Evolutionary conservation across 2,113 vertebrate genomes (phyloP).

Genomic region (Rhinoderma darwinii): DNA sequence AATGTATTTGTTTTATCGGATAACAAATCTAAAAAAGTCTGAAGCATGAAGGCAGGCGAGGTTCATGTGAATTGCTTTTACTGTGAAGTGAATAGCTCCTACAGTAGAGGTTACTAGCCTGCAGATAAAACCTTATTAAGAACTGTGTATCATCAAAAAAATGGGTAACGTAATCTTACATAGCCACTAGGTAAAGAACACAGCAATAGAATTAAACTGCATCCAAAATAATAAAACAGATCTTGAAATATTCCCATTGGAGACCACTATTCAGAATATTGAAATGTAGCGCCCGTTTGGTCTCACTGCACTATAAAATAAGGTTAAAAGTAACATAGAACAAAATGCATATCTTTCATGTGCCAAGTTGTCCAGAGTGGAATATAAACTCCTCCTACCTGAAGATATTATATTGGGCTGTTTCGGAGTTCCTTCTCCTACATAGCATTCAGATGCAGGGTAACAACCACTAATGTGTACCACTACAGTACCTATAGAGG

Average conservation of each 20-base stretch:
- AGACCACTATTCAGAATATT: too few relatives aligned
- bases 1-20: constrained; percentile 53
- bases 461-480: too few relatives aligned
- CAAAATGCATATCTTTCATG: too few relatives aligned
- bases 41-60: constrained; percentile 2
- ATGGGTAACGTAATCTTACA: neutral
- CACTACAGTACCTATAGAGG: too few relatives aligned
- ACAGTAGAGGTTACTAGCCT: constrained; percentile 30
- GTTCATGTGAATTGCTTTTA: constrained; percentile 17
- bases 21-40: constrained; percentile 39
- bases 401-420: neutral
- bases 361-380: neutral
- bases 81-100: neutral
- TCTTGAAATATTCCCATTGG: too few relatives aligned
- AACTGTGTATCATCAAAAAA: neutral
- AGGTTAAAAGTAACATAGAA: too few relatives aligned
- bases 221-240: neutral
- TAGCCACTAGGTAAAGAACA: constrained; percentile 6
- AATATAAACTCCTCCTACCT: neutral
- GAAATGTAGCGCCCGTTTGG: neutral
- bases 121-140: constrained; percentile 25
- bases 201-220: neutral
- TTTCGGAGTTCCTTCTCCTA: neutral
- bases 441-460: neutral
- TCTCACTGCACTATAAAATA: neutral